These are phyloP conservation scores for Drosophila sechellia DNA, from an alignment of 1,140 invertebrate genomes.

Conservation along the genomic window DNA sequence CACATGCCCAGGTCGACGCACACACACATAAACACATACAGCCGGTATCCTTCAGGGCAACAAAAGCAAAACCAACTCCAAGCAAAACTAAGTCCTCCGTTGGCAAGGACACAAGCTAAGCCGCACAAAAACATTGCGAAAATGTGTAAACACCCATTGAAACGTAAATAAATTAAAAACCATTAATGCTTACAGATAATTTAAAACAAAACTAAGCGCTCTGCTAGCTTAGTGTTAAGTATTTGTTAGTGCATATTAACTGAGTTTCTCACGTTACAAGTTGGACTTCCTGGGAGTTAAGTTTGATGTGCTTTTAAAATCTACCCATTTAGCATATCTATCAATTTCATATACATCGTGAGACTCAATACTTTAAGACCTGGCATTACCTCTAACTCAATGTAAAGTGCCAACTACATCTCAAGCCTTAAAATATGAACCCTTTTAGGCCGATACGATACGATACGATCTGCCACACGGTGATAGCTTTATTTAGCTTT, in stretches of 20 bases:
- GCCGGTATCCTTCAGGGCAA: constrained; percentile 37
- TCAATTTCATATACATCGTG: background rate
- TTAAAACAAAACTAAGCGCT: background rate
- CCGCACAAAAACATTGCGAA: constrained; percentile 44
- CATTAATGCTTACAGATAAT: constrained; percentile 28
- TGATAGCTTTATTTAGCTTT: constrained; percentile 51
- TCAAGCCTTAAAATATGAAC: constrained; percentile 19
- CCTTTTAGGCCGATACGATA: constrained; percentile 23
- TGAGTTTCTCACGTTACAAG: background rate
- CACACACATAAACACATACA: constrained; percentile 17
- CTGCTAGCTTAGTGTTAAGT: background rate
- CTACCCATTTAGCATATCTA: no score
- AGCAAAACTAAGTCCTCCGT: constrained; percentile 4
- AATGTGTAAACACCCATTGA: constrained; percentile 39
- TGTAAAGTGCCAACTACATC: background rate
- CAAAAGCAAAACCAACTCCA: constrained; percentile 41
- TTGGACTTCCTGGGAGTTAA: no score
- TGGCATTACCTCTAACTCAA: background rate
- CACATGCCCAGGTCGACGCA: constrained; percentile 27
- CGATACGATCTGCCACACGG: constrained; percentile 25
- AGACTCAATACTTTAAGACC: no score
- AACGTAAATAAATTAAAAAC: constrained; percentile 53
- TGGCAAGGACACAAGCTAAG: constrained; percentile 22
- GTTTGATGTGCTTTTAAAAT: no score
- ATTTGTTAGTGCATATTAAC: background rate